Evolutionary conservation across 2,888 invertebrate genomes (phyloP), one percentile per base, ranked within the genome.

Genomic region (Sesamia inferens): DNA sequence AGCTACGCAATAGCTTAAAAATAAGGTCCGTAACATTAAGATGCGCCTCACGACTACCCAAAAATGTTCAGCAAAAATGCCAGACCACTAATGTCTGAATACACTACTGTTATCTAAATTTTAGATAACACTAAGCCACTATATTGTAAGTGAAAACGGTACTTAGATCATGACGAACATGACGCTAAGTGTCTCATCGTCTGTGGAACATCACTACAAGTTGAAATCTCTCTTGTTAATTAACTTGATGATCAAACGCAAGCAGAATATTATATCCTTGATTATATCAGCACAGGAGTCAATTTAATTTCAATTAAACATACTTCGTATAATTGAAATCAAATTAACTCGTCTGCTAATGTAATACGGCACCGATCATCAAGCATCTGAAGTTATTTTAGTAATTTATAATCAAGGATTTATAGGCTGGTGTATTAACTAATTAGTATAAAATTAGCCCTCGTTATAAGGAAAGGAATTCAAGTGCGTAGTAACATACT

Each of bases 401-500:
- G 48, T 55, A 76, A 78, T 72, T 72, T 31, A 66, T 61, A 55
- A 74, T 73, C 51, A 73, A 79, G 22, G 19, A 79, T 76, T 72
- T n/a, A 72, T 48, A 39, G 7, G 11, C 5, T 7, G 10, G 24
- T 42, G 11, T 58, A 51, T 57, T 19, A 39, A 62, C 13, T 71
- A 71, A 55, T 72, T 61, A 48, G 47, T 44, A 13, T 44, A 11
- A 44, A 44, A 44, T 44, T 11, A 13, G 13, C 47, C 4, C 13
- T 22, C 44, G 16, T 62, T 14, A 31, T n/a, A n/a, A n/a, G n/a
- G n/a, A n/a, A n/a, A n/a, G n/a, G n/a, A n/a, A n/a, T n/a, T n/a
- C n/a, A n/a, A n/a, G n/a, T n/a, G n/a, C n/a, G n/a, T n/a, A n/a
- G n/a, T n/a, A n/a, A n/a, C n/a, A n/a, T n/a, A n/a, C n/a, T n/a